phyloP scores from a whole-genome alignment of 2,797 vertebrate genomes.

The Tolypeutes matacus region DNA sequence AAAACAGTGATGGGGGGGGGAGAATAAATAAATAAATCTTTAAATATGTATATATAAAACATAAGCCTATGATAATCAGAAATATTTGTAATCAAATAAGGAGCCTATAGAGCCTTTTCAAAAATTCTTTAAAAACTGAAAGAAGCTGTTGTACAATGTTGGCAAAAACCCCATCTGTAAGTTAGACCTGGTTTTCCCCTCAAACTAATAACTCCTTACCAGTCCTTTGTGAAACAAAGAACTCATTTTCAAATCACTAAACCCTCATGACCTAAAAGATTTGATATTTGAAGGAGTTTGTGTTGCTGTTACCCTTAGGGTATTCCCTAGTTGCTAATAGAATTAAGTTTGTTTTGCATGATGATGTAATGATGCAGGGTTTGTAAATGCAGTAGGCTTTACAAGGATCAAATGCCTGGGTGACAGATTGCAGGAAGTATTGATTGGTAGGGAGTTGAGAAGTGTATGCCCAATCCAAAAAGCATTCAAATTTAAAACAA shows the following conservation, averaged over 20 bases:
- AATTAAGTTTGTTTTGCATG: constrained; percentile 59
- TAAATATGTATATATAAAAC: no score
- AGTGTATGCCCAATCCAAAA: not conserved
- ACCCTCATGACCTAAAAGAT: constrained; percentile 2
- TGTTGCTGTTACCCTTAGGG: not conserved
- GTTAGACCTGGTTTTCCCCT: not conserved
- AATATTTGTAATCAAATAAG: constrained; percentile 39
- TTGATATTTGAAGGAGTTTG: constrained; percentile 55
- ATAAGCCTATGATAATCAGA: constrained; percentile 56
- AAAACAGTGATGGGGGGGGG: no score
- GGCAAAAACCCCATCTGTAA: constrained; percentile 29
- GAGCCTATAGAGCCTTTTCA: constrained; percentile 1
- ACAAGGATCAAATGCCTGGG: constrained; percentile 37
- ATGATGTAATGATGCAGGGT: not conserved
- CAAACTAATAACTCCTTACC: constrained; percentile 37
- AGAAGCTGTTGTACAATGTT: not conserved
- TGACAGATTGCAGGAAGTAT: not conserved
- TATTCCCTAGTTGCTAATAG: constrained; percentile 40
- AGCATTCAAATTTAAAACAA: not conserved
- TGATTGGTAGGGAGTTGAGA: not conserved
- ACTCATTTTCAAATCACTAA: constrained; percentile 62
- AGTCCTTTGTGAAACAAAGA: constrained; percentile 4
- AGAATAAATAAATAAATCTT: no score
- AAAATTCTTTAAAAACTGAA: constrained; percentile 43
- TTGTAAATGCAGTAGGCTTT: not conserved